These are phyloP conservation scores for Prinia subflava DNA, from an alignment of 2,113 vertebrate genomes.

Conservation along the genomic window DNA sequence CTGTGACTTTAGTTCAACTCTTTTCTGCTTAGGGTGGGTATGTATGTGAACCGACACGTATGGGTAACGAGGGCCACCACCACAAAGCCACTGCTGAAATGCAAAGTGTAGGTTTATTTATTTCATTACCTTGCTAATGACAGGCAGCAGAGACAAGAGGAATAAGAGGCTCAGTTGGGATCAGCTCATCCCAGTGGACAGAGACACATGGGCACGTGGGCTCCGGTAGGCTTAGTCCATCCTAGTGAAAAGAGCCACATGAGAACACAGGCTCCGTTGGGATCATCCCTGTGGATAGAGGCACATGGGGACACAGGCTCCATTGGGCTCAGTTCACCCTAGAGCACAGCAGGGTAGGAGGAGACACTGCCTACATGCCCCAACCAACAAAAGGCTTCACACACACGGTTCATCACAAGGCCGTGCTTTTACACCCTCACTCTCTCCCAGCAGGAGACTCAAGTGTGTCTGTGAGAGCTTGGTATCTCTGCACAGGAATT, in stretches of 20 bases:
- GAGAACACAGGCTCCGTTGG: neutral
- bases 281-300: neutral
- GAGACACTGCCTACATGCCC: accelerated
- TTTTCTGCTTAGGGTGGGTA: neutral
- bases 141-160: accelerated
- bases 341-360: neutral
- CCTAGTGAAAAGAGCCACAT: neutral
- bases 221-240: no score
- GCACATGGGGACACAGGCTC: neutral
- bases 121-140: neutral
- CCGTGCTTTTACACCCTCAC: neutral
- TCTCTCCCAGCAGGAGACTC: neutral
- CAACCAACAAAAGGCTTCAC: accelerated
- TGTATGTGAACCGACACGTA: neutral
- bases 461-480: neutral
- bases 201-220: neutral
- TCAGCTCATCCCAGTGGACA: neutral
- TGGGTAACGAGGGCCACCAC: neutral
- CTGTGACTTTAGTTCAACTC: neutral
- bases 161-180: accelerated
- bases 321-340: neutral
- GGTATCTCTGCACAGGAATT: neutral
- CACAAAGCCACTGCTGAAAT: accelerated
- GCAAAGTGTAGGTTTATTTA: neutral
- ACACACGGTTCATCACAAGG: neutral